These are phyloP conservation scores for Coregonus suidteri DNA, from an alignment of 2,797 vertebrate genomes.

Conservation along the genomic window DNA sequence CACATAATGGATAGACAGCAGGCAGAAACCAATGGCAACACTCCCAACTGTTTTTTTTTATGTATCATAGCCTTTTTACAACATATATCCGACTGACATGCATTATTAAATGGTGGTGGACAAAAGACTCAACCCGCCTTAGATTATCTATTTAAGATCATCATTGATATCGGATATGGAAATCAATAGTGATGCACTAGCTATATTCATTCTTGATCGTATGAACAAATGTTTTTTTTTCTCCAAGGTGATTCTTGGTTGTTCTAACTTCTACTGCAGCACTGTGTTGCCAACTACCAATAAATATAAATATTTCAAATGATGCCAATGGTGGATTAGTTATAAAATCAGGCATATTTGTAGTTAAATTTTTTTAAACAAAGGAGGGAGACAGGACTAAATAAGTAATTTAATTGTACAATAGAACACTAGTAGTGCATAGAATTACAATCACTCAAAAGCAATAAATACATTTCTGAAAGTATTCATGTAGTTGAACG, in stretches of 20 bases:
- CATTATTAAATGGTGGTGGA: constrained; percentile 22
- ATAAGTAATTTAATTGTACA: constrained; percentile 5
- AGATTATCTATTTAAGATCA: background rate
- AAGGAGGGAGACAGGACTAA: background rate
- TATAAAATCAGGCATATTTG: no score
- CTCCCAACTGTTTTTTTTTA: constrained; percentile 50
- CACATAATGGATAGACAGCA: constrained; percentile 74
- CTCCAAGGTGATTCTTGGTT: constrained; percentile 60
- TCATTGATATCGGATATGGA: constrained; percentile 19
- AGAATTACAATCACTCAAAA: background rate
- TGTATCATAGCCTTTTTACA: constrained; percentile 71
- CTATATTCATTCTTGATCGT: constrained; percentile 40
- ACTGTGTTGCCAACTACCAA: constrained; percentile 61
- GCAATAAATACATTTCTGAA: background rate
- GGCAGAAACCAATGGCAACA: constrained; percentile 40
- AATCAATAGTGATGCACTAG: constrained; percentile 13
- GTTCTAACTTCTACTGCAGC: constrained; percentile 72
- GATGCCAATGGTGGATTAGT: constrained; percentile 10
- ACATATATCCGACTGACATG: constrained; percentile 72
- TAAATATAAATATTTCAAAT: constrained; percentile 74
- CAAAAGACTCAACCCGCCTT: constrained; percentile 19
- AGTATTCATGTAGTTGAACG: background rate
- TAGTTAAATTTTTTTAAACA: background rate
- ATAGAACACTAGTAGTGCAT: background rate
- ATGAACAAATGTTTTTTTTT: constrained; percentile 47